Conservation (phyloP, 2,888 invertebrate species). For the Drosophila picticornis region DNA sequence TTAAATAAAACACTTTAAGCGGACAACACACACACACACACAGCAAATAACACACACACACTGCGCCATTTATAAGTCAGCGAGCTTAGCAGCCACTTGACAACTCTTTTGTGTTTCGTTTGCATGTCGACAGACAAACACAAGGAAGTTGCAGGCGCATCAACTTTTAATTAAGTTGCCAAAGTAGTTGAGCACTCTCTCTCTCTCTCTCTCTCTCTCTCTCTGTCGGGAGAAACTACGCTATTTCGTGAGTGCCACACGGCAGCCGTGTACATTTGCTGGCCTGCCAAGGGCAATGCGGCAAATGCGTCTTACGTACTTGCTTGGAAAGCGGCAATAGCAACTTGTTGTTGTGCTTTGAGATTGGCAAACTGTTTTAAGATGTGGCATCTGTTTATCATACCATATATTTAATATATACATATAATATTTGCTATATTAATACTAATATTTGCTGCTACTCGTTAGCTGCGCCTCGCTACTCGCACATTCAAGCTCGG, state of each 20-base stretch:
- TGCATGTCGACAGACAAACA: conserved; percentile 38
- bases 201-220: not conserved
- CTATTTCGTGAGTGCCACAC: not conserved
- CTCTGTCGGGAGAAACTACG: not conserved
- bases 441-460: not conserved
- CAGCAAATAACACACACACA: not conserved
- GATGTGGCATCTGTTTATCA: not conserved
- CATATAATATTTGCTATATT: too few species aligned
- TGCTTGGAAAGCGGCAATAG: conserved; percentile 2
- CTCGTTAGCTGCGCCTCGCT: not conserved
- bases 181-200: conserved; percentile 56
- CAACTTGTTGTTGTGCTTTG: conserved; percentile 9
- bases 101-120: conserved; percentile 53
- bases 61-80: conserved; percentile 28
- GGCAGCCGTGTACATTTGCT: conserved; percentile 3
- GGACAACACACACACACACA: not conserved
- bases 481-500: not conserved
- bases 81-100: conserved; percentile 13
- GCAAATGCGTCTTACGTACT: conserved; percentile 47
- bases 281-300: conserved; percentile 26
- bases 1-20: not conserved
- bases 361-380: not conserved
- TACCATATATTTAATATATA: too few species aligned
- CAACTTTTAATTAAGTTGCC: conserved; percentile 78
- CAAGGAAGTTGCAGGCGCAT: conserved; percentile 71